Evolutionary conservation across 2,888 invertebrate species (phyloP), one percentile per base, ranked within the genome.

Genomic region (Diachrysia chrysitis): DNA sequence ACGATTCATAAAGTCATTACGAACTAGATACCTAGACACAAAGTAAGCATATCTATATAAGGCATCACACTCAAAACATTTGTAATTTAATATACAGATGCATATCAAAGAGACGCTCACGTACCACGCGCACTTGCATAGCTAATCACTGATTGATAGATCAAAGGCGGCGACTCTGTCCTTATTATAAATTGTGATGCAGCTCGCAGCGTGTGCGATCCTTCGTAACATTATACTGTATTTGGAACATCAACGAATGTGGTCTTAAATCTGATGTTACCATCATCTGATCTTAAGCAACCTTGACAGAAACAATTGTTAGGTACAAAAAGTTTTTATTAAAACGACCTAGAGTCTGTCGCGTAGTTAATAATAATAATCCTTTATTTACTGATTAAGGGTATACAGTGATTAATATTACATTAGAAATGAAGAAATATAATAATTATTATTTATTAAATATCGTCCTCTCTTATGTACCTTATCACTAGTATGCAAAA

Each of bases 91-190:
- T 53, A 67, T 66, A 61, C 58, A 58, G 71, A 70, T 71, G 42
- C 70, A 75, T 77, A 71, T 74, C 74, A 69, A 65, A 69, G 73
- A 55, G 64, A 23, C 10, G 60, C 58, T 32, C 66, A 66, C 65
- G 66, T 48, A 58, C 73, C 54, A 62, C 64, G 76, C 82, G 83
- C 86, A 87, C 85, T 88, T 87, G 89, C 89, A 83, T 85, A 75
- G 55, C 86, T 80, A 89, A 90, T 90, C 84, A 83, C 53, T 88
- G 85, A 89, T 90, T 85, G 87, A 86, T 84, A 86, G 82, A 87
- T 87, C 85, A 86, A 87, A 82, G 80, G 76, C 81, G 67, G 68
- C 58, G 65, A 54, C 78, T n/a, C n/a, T 71, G 79, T 82, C 68
- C 73, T 81, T 77, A 82, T 83, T 77, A 21, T 69, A 69, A 73